A percentile compares a stretch with the other conserved stretches of the same genome.
These are phyloP conservation scores for Nasua narica DNA, from an alignment of 2,797 vertebrate genomes.

Conservation along the genomic window DNA sequence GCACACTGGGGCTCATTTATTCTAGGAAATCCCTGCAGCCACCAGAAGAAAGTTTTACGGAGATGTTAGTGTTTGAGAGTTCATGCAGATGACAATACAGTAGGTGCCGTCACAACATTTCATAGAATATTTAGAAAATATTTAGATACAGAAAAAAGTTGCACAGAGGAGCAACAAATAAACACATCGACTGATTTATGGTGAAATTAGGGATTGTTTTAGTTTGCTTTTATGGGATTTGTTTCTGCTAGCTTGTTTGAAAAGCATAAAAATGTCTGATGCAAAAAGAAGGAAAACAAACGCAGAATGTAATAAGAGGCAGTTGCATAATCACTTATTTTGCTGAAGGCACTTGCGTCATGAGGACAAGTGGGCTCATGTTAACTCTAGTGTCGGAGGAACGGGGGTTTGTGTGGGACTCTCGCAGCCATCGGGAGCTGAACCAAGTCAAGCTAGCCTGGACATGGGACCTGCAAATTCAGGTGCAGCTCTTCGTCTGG, in stretches of 20 bases:
- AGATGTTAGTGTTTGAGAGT: neutral
- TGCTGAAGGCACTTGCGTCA: neutral
- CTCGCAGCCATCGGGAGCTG: neutral
- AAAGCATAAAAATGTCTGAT: neutral
- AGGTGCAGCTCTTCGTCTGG: neutral
- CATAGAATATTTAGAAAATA: neutral
- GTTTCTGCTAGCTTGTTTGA: neutral
- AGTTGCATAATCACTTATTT: neutral
- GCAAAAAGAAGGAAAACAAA: neutral
- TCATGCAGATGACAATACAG: neutral
- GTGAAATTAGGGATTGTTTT: neutral
- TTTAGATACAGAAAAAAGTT: neutral
- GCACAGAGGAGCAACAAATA: neutral
- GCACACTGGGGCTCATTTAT: neutral
- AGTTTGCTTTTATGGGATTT: neutral
- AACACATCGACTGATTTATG: neutral
- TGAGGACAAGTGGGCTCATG: neutral
- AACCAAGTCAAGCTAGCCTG: neutral
- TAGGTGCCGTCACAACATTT: neutral
- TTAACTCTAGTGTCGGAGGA: neutral
- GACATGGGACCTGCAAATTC: neutral
- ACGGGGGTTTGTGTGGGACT: no score
- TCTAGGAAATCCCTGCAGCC: neutral
- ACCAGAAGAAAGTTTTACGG: neutral
- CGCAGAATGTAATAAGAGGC: neutral